Percentiles rank a stretch among this genome's conserved stretches.
phyloP scores from a whole-genome alignment of 2,888 invertebrate species.

The Campoletis raptor region DNA sequence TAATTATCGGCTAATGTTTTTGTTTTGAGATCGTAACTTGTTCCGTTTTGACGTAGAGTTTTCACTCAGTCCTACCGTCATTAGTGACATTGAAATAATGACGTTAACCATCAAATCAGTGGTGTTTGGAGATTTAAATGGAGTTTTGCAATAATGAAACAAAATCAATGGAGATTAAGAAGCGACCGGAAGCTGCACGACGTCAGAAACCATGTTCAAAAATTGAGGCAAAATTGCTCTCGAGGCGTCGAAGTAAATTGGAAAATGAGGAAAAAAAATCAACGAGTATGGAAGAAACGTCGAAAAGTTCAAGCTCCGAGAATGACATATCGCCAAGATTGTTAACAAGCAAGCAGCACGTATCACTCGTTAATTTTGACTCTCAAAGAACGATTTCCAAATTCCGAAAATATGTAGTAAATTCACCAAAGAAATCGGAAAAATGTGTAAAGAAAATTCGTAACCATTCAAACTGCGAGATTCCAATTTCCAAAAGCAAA shows the following conservation, averaged over 20 bases:
- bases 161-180: conserved; percentile 15
- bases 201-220: conserved; percentile 57
- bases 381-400: not conserved
- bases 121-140: conserved; percentile 16
- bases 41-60: not conserved
- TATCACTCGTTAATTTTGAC: conserved; percentile 64
- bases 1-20: not conserved
- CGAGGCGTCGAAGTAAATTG: conserved; percentile 52
- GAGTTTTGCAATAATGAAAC: conserved; percentile 48
- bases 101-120: conserved; percentile 27
- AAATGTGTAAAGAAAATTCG: not conserved
- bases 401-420: conserved; percentile 2
- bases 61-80: conserved; percentile 18
- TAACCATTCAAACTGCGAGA: not conserved
- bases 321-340: conserved; percentile 57
- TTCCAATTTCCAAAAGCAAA: not conserved
- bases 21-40: conserved; percentile 5
- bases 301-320: conserved; percentile 49
- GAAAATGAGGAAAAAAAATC: conserved; percentile 42
- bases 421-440: conserved; percentile 2
- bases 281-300: conserved; percentile 1
- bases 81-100: conserved; percentile 38
- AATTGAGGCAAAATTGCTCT: conserved; percentile 58
- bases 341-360: conserved; percentile 65
- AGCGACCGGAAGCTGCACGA: conserved; percentile 28